Percentiles rank a stretch among this genome's conserved stretches.
Conservation (phyloP, 2,888 invertebrate genomes). For the Hyles lineata region DNA sequence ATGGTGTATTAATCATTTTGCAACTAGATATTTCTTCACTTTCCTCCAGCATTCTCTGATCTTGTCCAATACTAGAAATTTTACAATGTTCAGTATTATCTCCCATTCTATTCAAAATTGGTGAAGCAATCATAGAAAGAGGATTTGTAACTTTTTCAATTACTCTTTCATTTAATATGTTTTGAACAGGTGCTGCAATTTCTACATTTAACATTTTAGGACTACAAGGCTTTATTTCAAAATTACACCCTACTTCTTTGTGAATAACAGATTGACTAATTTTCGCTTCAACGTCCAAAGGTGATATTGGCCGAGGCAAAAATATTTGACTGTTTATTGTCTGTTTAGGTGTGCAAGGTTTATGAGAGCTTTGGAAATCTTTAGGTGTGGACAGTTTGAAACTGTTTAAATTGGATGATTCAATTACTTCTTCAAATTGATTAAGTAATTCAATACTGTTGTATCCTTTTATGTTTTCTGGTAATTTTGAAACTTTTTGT, state of each 20-base stretch:
- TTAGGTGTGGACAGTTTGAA: conserved; percentile 52
- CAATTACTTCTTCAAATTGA: conserved; percentile 80
- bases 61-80: conserved; percentile 48
- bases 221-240: conserved; percentile 82
- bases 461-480: conserved; percentile 82
- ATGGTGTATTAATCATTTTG: conserved; percentile 71
- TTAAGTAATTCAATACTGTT: conserved; percentile 76
- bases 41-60: conserved; percentile 47
- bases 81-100: conserved; percentile 53
- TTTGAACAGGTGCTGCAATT: conserved; percentile 71
- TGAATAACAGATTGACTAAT: conserved; percentile 83
- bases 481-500: conserved; percentile 80
- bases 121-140: conserved; percentile 56
- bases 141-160: conserved; percentile 80
- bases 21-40: conserved; percentile 63
- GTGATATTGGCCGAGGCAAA: conserved; percentile 70
- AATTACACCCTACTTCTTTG: conserved; percentile 83
- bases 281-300: conserved; percentile 82
- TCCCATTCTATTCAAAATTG: conserved; percentile 50
- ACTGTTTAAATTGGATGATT: conserved; percentile 65
- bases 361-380: conserved; percentile 50
- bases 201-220: conserved; percentile 80
- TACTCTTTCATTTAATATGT: conserved; percentile 67
- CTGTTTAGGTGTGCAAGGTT: conserved; percentile 47
- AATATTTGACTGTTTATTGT: conserved; percentile 46